phyloP scores from a whole-genome alignment of 2,797 vertebrate species.

The Danio tinwini region DNA sequence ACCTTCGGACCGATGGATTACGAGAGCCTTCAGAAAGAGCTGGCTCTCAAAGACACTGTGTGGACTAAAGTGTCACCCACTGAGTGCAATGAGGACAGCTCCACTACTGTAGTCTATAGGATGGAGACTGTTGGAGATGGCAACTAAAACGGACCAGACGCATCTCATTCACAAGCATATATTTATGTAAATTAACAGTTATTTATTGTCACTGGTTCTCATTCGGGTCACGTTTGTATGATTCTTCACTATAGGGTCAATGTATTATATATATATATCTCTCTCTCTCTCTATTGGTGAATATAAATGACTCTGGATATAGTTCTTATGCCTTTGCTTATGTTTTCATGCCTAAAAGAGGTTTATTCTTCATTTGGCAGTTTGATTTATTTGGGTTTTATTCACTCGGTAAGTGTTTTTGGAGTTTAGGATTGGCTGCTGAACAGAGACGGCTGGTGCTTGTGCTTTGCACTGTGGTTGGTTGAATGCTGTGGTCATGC shows the following conservation, averaged over 20 bases:
- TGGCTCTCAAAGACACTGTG: conserved; percentile 96
- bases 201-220: conserved; percentile 28
- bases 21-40: conserved; percentile 97
- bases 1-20: conserved; percentile 95
- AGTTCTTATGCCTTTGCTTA: not conserved
- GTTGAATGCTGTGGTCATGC: not conserved
- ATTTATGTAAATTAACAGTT: conserved; percentile 19
- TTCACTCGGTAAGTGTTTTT: conserved; percentile 22
- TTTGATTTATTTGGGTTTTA: not conserved
- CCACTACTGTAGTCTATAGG: conserved; percentile 98
- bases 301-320: not conserved
- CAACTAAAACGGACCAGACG: conserved; percentile 56
- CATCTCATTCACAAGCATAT: conserved; percentile 1
- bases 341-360: not conserved
- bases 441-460: not conserved
- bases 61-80: conserved; percentile 95
- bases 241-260: not conserved
- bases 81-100: conserved; percentile 94
- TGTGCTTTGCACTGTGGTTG: not conserved
- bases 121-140: conserved; percentile 89
- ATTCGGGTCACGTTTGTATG: not conserved
- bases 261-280: no score
- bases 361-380: not conserved
- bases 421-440: conserved; percentile 24
- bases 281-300: not conserved